A percentile compares a stretch with the other conserved stretches of the same genome.
These are phyloP conservation scores for Nomada fabriciana DNA, from an alignment of 2,888 invertebrate genomes.

Conservation along the genomic window DNA sequence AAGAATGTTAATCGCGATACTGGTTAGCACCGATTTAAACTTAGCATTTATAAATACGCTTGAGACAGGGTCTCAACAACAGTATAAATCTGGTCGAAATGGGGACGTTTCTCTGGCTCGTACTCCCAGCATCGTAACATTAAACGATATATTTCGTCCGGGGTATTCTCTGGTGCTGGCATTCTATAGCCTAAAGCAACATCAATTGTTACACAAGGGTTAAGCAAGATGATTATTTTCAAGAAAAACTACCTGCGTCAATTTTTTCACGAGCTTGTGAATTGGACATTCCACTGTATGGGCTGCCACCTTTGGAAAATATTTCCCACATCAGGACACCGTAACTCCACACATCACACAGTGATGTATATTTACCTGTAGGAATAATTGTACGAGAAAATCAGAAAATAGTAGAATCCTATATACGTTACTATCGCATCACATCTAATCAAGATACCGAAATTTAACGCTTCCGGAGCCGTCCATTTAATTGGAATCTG, in stretches of 20 bases:
- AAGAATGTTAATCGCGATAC: conserved; percentile 17
- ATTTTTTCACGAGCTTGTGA: conserved; percentile 97
- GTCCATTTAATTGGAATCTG: conserved; percentile 99
- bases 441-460: conserved; percentile 87
- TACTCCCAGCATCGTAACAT: conserved; percentile 98
- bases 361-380: conserved; percentile 95
- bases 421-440: conserved; percentile 4
- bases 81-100: conserved; percentile 94
- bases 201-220: no score
- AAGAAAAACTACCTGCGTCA: conserved; percentile 89
- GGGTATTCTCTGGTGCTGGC: conserved; percentile 95
- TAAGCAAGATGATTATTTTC: no score
- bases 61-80: conserved; percentile 89
- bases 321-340: conserved; percentile 99
- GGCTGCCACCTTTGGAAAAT: conserved; percentile 96
- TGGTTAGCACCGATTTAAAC: conserved; percentile 36
- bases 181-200: conserved; percentile 92
- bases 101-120: conserved; percentile 95
- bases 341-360: conserved; percentile 99
- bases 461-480: conserved; percentile 97
- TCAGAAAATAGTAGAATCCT: neutral
- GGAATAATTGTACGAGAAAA: neutral
- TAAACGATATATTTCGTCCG: conserved; percentile 94
- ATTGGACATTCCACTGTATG: conserved; percentile 97
- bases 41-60: conserved; percentile 71